Percentiles rank a stretch among this genome's conserved stretches.
These are phyloP conservation scores for Bradypus variegatus DNA, from an alignment of 2,797 vertebrate genomes.

Conservation along the genomic window DNA sequence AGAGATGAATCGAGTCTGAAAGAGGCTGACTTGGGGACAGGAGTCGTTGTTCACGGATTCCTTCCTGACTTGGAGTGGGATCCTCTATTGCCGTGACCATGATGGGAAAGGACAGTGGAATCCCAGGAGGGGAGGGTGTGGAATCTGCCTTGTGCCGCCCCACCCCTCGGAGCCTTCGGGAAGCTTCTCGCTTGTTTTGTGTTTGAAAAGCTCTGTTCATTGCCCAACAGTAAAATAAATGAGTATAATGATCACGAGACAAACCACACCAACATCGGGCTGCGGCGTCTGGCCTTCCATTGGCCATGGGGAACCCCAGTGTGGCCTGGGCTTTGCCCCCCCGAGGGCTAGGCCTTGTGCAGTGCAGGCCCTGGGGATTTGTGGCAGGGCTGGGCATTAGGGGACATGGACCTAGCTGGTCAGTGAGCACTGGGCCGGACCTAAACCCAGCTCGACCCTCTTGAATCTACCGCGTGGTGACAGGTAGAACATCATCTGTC, in stretches of 20 bases:
- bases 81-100: background rate
- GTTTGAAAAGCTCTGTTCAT: background rate
- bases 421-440: background rate
- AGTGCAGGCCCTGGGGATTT: background rate
- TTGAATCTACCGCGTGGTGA: fast-evolving
- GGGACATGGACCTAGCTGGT: background rate
- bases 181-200: conserved; percentile 1
- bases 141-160: background rate
- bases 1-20: background rate
- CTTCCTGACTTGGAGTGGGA: background rate
- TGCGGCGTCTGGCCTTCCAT: background rate
- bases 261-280: background rate
- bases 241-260: background rate
- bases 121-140: background rate
- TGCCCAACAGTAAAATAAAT: background rate
- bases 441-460: background rate
- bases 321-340: too few relatives aligned
- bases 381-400: background rate
- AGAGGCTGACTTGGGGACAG: background rate
- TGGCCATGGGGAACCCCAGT: too few relatives aligned
- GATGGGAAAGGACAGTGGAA: background rate
- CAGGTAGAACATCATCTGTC: background rate
- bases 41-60: background rate
- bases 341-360: background rate
- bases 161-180: background rate